These are phyloP conservation scores for Cheiracanthium punctorium DNA, from an alignment of 2,888 invertebrate species.

Conservation along the genomic window DNA sequence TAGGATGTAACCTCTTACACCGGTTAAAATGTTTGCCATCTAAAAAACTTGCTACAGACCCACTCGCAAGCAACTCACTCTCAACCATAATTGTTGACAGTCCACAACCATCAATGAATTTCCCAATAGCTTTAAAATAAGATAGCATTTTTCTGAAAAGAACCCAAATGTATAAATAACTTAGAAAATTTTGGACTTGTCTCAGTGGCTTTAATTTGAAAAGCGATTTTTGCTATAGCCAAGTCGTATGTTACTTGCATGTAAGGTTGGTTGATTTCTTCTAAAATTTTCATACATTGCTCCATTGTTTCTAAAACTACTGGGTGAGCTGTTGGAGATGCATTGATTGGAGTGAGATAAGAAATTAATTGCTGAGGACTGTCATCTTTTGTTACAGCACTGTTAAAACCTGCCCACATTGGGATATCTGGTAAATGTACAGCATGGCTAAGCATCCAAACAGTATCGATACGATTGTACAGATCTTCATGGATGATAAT, in stretches of 20 bases:
- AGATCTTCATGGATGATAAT: neutral
- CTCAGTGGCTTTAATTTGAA: neutral
- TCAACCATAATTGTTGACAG: neutral
- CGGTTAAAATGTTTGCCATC: neutral
- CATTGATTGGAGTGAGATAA: too few species aligned
- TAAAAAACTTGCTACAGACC: neutral
- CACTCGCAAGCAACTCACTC: neutral
- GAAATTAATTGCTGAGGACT: too few species aligned
- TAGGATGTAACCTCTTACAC: neutral
- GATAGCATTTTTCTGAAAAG: neutral
- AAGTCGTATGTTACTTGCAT: neutral
- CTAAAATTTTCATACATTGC: too few species aligned
- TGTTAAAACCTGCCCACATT: too few species aligned
- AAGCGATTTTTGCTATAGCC: neutral
- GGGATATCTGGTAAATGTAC: neutral
- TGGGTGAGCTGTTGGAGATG: too few species aligned
- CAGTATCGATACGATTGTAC: neutral
- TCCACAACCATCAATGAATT: conserved; percentile 4
- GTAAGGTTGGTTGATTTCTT: too few species aligned
- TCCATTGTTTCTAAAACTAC: too few species aligned
- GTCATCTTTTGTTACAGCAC: too few species aligned
- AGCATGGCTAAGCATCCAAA: neutral
- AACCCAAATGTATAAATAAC: neutral
- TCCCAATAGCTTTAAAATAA: neutral
- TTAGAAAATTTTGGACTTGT: neutral